Evolutionary conservation across 2,797 vertebrate genomes (phyloP).

Genomic region (Bryconaethiops microstoma): DNA sequence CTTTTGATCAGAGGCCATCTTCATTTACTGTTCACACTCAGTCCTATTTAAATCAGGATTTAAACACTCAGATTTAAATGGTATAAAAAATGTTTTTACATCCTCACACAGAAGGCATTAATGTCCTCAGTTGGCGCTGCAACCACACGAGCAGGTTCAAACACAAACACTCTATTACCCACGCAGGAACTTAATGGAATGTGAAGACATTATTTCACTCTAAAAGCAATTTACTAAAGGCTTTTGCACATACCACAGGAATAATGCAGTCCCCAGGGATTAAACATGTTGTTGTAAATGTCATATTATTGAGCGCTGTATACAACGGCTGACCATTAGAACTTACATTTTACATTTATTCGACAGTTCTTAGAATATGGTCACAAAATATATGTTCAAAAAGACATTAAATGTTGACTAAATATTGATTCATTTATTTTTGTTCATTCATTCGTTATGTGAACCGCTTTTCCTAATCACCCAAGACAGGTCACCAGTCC

Average conservation of each 20-base stretch:
- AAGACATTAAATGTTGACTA: too few relatives aligned
- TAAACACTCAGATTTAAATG: too few relatives aligned
- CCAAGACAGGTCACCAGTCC: too few relatives aligned
- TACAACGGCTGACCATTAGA: not conserved
- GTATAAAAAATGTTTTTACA: not conserved
- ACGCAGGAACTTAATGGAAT: constrained; percentile 1
- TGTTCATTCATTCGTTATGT: too few relatives aligned
- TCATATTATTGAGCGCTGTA: not conserved
- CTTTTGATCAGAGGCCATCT: too few relatives aligned
- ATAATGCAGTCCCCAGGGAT: not conserved
- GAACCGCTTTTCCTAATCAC: too few relatives aligned
- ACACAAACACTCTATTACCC: not conserved
- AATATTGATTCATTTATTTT: too few relatives aligned
- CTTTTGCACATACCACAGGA: not conserved
- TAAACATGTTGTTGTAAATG: constrained; percentile 9
- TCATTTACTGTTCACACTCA: too few relatives aligned
- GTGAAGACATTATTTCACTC: not conserved
- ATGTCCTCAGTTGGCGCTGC: not conserved
- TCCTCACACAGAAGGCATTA: constrained; percentile 3
- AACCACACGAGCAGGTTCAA: not conserved
- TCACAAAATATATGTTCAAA: not conserved
- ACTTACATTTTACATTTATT: not conserved
- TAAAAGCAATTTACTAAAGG: constrained; percentile 1
- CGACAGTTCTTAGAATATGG: not conserved
- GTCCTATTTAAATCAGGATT: too few relatives aligned